Evolutionary conservation across 2,888 invertebrate species (phyloP), one percentile per base, ranked within the genome.

Genomic region (Netelia virgata): DNA sequence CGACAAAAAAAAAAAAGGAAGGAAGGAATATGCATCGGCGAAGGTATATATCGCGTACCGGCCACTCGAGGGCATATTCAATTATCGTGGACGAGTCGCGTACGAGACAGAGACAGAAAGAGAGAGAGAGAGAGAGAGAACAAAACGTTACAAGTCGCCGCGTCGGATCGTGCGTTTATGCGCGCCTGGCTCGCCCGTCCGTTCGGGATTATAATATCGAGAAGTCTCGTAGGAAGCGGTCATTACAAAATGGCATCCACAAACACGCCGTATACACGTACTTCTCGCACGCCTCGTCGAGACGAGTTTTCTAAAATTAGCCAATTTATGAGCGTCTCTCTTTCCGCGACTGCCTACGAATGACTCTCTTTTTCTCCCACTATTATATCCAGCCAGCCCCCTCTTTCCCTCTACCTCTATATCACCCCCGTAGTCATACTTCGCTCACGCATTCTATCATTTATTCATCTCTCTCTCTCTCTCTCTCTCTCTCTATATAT

Each of bases 271-370:
- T 23, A 18, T 3, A 36, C 41, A 82, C 77, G 86, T 82, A 74
- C 70, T 50, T 66, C 57, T 47, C 72, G 41, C 69, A 72, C 78
- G 76, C 84, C 73, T 77, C 86, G 86, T 75, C 82, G 86, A 88
- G 89, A 89, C 89, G 84, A 83, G 89, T 90, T 90, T 87, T 89
- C 87, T 88, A 89, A 88, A 88, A 88, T 89, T 89, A 88, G 88
- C 89, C 87, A 88, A 88, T 89, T 89, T 88, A 89, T 86, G 89
- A 88, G 87, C 89, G 85, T 88, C 86, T 86, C 83, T 87, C 87
- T 86, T 82, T 83, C 83, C 83, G 77, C 82, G 86, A 86, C 86
- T 85, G 87, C 86, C 86, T 84, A 86, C 87, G 86, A 88, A 87
- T 87, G 87, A 82, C 87, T 87, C 86, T 86, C 84, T 87, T 74